Evolutionary conservation across 2,888 invertebrate species (phyloP).

Genomic region (Drosophila crucigera): DNA sequence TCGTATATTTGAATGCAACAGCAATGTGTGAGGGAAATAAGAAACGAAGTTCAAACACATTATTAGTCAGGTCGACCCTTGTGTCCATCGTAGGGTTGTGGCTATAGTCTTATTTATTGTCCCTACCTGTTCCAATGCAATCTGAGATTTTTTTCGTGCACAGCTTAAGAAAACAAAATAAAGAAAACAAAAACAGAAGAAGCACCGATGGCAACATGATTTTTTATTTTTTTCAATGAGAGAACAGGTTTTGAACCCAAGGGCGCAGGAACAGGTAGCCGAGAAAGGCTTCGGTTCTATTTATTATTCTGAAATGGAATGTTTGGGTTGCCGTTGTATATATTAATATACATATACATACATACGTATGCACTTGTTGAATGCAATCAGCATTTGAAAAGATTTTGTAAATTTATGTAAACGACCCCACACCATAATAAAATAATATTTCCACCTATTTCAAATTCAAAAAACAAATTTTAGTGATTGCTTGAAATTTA

Average conservation of each 20-base stretch:
- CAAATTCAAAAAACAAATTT: not conserved
- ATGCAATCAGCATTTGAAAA: conserved; percentile 1
- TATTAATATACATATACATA: not conserved
- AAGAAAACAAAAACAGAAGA: conserved; percentile 61
- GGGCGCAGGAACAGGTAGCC: conserved; percentile 63
- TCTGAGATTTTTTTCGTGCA: conserved; percentile 64
- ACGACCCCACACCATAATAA: not conserved
- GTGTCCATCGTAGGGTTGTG: conserved; percentile 24
- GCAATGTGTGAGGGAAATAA: conserved; percentile 8
- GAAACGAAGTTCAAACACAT: conserved; percentile 20
- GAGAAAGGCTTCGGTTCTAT: conserved; percentile 44
- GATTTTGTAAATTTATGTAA: conserved; percentile 21
- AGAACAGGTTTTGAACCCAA: conserved; percentile 64
- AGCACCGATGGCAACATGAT: conserved; percentile 62
- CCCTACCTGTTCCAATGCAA: conserved; percentile 72
- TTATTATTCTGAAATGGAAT: conserved; percentile 49
- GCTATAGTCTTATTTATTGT: conserved; percentile 44
- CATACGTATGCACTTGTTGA: not conserved
- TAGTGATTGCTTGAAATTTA: not conserved
- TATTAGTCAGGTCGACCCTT: conserved; percentile 27
- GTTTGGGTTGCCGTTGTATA: conserved; percentile 11
- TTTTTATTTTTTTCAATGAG: conserved; percentile 25
- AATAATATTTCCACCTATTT: not conserved
- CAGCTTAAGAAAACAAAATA: conserved; percentile 46
- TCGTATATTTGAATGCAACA: not conserved